Percentiles rank a stretch among this genome's conserved stretches.
phyloP scores from a whole-genome alignment of 2,113 vertebrate genomes.

The Lasiurus borealis region DNA sequence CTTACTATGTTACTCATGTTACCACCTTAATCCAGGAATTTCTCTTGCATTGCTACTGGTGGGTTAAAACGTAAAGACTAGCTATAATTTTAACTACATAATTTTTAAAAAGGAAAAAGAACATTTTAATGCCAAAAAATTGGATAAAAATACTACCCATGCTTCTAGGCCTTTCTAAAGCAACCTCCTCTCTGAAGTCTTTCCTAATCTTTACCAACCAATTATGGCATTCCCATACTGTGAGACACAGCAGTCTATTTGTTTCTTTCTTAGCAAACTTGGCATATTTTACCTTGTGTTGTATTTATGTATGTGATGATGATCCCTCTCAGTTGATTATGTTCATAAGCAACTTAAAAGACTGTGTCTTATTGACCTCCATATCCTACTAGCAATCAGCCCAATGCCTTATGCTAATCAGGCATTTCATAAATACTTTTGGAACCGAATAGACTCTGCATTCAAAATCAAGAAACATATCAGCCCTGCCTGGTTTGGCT shows the following conservation, averaged over 20 bases:
- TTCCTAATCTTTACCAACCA: slow-evolving; percentile 23
- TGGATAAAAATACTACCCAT: not conserved
- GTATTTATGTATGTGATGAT: not conserved
- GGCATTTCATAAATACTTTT: slow-evolving; percentile 43
- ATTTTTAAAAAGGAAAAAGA: no score
- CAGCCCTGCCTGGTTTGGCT: no score
- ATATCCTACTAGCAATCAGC: not conserved
- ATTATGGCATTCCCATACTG: not conserved
- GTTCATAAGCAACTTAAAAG: not conserved
- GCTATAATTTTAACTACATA: not conserved
- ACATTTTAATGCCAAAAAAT: slow-evolving; percentile 20
- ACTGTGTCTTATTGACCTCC: not conserved
- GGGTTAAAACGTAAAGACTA: slow-evolving; percentile 24
- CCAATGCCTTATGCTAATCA: not conserved
- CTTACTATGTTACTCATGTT: slow-evolving; percentile 2
- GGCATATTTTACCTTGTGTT: not conserved
- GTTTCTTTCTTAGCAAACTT: slow-evolving; percentile 4
- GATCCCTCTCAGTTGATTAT: not conserved
- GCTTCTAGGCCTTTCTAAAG: slow-evolving; percentile 24
- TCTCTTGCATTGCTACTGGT: slow-evolving; percentile 13
- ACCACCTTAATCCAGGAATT: not conserved
- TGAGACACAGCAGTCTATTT: not conserved
- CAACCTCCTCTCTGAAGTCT: not conserved
- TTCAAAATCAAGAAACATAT: slow-evolving; percentile 7
- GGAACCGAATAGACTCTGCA: not conserved